Percentiles rank a stretch among this genome's conserved stretches.
Evolutionary conservation across 2,113 vertebrate genomes (phyloP).

Genomic region (Sinocyclocheilus rhinocerous): DNA sequence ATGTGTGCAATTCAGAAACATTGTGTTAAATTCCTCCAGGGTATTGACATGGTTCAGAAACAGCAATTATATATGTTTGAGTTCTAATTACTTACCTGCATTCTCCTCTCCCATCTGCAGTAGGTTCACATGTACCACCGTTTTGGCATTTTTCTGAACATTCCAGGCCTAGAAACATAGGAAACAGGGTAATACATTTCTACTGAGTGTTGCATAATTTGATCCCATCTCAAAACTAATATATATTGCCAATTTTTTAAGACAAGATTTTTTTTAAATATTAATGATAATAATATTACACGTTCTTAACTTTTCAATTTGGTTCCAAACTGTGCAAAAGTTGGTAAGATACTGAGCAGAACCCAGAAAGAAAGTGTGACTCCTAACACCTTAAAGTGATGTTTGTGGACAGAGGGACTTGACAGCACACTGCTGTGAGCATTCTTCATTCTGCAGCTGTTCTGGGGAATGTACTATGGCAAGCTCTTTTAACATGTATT

Average conservation of each 20-base stretch:
- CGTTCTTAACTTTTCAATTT: background rate
- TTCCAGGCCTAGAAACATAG: constrained; percentile 72
- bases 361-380: constrained; percentile 60
- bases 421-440: constrained; percentile 52
- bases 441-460: constrained; percentile 57
- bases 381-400: constrained; percentile 63
- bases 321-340: background rate
- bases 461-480: constrained; percentile 57
- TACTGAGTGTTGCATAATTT: background rate
- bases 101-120: constrained; percentile 80
- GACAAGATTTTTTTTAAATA: too few relatives aligned
- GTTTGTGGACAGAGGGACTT: constrained; percentile 53
- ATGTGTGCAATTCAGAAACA: background rate
- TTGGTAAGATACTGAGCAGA: background rate
- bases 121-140: constrained; percentile 84
- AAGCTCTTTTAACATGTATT: constrained; percentile 14
- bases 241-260: too few relatives aligned
- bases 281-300: too few relatives aligned
- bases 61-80: background rate
- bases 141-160: constrained; percentile 85
- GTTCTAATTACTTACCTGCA: constrained; percentile 88
- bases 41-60: background rate
- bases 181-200: background rate
- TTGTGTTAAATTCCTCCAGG: background rate
- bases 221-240: too few relatives aligned